Conservation (phyloP, 2,797 vertebrate genomes). For the Cynopterus sphinx region DNA sequence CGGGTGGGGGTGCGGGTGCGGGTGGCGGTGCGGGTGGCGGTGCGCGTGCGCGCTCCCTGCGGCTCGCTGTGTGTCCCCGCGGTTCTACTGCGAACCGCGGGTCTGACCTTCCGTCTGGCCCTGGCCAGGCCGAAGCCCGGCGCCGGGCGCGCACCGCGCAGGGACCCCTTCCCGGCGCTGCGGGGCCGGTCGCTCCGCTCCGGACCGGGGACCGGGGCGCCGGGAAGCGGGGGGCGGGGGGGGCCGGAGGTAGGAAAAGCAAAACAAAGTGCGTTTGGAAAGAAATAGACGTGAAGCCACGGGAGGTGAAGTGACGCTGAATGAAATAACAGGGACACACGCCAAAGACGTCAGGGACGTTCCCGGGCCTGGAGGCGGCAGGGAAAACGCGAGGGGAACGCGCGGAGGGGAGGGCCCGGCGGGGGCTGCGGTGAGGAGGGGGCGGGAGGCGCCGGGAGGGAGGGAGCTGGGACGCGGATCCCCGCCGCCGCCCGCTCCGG, state of each 20-base stretch:
- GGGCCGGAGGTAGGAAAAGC: not conserved
- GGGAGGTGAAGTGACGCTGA: not conserved
- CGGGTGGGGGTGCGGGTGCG: no score
- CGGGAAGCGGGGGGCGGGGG: not conserved
- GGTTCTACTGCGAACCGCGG: not conserved
- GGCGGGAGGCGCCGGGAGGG: not conserved
- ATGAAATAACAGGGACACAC: not conserved
- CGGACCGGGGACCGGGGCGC: rapidly evolving
- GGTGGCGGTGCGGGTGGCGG: no score
- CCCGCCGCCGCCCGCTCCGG: not conserved
- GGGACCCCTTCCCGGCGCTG: not conserved
- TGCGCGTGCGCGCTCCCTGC: no score
- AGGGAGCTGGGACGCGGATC: not conserved
- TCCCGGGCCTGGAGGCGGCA: not conserved
- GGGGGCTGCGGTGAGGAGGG: no score
- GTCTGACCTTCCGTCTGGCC: not conserved
- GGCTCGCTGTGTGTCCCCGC: not conserved
- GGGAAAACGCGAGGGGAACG: not conserved
- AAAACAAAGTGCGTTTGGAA: not conserved
- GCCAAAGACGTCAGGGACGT: not conserved
- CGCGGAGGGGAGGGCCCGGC: not conserved
- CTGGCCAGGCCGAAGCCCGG: not conserved
- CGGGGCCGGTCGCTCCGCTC: not conserved
- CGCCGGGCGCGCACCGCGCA: not conserved
- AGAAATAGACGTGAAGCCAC: not conserved